Base-by-base conservation (phyloP, 2,888 invertebrate genomes). In the Lasiommata megera region DNA sequence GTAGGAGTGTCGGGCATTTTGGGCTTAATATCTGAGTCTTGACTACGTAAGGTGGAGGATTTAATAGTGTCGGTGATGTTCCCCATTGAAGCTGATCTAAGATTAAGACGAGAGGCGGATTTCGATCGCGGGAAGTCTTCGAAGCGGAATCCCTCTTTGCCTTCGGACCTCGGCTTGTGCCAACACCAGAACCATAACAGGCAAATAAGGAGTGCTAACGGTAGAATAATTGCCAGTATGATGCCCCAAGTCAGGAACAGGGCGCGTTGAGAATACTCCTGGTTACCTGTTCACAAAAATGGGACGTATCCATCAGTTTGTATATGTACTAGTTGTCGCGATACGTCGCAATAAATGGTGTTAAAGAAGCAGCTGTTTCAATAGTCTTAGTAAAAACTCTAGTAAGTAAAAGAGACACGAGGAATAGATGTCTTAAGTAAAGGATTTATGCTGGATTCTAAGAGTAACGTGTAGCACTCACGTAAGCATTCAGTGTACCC, bases 401-500 rank as follows among this genome's bases (percentile, higher is more conserved):
- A n/a, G n/a, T n/a, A n/a, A n/a, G n/a, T n/a, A n/a, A n/a, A n/a
- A n/a, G n/a, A n/a, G n/a, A n/a, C n/a, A n/a, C n/a, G n/a, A n/a
- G n/a, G n/a, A n/a, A n/a, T n/a, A n/a, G n/a, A n/a, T n/a, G n/a
- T n/a, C n/a, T n/a, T n/a, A n/a, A n/a, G n/a, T n/a, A n/a, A n/a
- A n/a, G n/a, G n/a, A n/a, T n/a, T n/a, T n/a, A n/a, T n/a, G n/a
- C n/a, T n/a, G n/a, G n/a, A n/a, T n/a, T n/a, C n/a, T n/a, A n/a
- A n/a, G n/a, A n/a, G n/a, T n/a, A n/a, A 23, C 5, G 2, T 23
- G 23, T 5, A 23, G 14, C 7, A 96, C 97, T 96, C 88, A 97
- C 97, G 96, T 78, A 98, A 92, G 79, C 98, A 98, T 82, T 96
- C 95, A 0, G 97, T 96, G 77, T 95, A 97, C 57, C 97, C 97